phyloP scores from a whole-genome alignment of 1,140 invertebrate species.

The Diorhabda elongata region DNA sequence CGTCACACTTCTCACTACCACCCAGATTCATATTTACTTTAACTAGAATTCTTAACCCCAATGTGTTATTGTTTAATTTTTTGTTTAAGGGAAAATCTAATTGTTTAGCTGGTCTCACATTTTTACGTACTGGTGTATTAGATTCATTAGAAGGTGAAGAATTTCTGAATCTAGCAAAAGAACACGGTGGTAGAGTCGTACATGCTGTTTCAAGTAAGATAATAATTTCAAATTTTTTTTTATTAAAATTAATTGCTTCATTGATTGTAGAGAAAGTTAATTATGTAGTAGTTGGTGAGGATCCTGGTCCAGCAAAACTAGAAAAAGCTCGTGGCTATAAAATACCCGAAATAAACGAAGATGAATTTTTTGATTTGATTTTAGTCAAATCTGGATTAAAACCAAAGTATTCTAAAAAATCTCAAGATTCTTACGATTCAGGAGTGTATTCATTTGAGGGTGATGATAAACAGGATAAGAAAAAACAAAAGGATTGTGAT shows the following conservation, averaged over 20 bases:
- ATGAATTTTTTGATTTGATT: constrained; percentile 79
- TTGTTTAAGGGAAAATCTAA: constrained; percentile 62
- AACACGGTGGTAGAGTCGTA: constrained; percentile 78
- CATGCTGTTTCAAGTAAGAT: constrained; percentile 61
- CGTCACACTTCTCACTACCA: too few species aligned
- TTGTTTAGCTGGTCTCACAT: constrained; percentile 73
- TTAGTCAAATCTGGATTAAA: constrained; percentile 51
- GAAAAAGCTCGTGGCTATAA: constrained; percentile 68
- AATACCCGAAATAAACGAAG: constrained; percentile 73
- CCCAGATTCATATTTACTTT: too few species aligned
- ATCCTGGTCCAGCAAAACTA: constrained; percentile 79
- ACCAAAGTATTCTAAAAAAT: constrained; percentile 28
- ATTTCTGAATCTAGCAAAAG: constrained; percentile 65
- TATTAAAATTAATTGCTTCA: neutral
- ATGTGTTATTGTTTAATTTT: too few species aligned
- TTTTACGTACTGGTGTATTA: constrained; percentile 82
- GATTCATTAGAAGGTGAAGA: constrained; percentile 86
- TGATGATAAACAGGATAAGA: constrained; percentile 8
- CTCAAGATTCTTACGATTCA: constrained; percentile 18
- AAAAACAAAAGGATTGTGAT: constrained; percentile 14
- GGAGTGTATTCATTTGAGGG: constrained; percentile 20
- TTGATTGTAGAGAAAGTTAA: constrained; percentile 56
- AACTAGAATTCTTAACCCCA: too few species aligned
- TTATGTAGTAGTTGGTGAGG: constrained; percentile 79
- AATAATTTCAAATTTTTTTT: constrained; percentile 6